Base-by-base conservation (phyloP, 2,888 invertebrate genomes). In the Miltochrista miniata region DNA sequence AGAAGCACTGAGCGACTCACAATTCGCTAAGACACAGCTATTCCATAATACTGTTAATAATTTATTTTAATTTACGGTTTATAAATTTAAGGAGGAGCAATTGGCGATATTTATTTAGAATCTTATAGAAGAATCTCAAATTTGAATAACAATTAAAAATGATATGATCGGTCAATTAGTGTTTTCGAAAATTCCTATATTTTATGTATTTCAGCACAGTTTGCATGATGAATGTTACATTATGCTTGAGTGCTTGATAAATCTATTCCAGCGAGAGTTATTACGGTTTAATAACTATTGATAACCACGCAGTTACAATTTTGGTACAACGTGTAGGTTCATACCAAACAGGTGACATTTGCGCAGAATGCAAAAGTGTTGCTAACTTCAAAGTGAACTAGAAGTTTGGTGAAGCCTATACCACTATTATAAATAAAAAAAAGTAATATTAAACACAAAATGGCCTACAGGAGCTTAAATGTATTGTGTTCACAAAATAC, bases 1-100 rank as follows among this genome's bases (percentile, higher is more conserved):
- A 95, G 79, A 91, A 90, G 76, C 90, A 91, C 81, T 91, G 90
- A 91, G 79, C 73, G 54, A 73, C 75, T 67, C 62, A 74, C 73
- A 65, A 74, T 69, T 68, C 64, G 64, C 64, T 55, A 63, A 69
- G 80, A 79, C 83, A 79, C 85, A 85, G 86, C 88, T 88, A 90
- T 91, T 90, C 90, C 90, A 90, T 89, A 86, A 68, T 68, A 83
- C 85, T 85, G 86, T 85, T 88, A 90, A 85, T 90, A 83, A 90
- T 90, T 90, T 91, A 90, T 90, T 90, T 82, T 89, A 87, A 87
- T 89, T 87, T 90, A 88, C 85, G 81, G 80, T 78, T 76, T 79
- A 79, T 76, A 81, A 77, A 80, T 80, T 68, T 89, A 87, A 86
- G 88, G 2, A 78, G 78, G 70, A 74, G 55, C 67, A 64, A 85